Base-by-base conservation (phyloP, 2,888 invertebrate genomes). In the Pardosa pseudoannulata region DNA sequence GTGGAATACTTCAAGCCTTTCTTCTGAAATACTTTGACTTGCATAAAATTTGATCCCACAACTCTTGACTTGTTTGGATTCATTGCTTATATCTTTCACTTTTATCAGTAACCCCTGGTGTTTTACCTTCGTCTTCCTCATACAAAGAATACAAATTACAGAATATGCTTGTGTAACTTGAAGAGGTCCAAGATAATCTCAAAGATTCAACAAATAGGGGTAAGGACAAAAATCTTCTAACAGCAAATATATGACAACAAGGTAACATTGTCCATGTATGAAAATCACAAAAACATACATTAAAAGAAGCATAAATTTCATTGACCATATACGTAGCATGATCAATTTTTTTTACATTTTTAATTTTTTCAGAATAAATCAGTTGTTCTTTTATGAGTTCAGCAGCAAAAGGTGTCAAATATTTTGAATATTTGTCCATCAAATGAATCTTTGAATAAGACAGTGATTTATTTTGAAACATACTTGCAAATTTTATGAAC, bases 201-300 rank as follows among this genome's bases (percentile, higher is more conserved):
- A 76, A n/a, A 9, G 75, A 39, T 39, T 76, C 75, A 27, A 19
- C 56, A 75, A 62, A 82, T 11, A 82, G 46, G 11, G 75, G 75
- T 29, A 75, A 23, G 1, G 56, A 75, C 39, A 82, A 41, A 31
- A 36, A 32, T 56, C 32, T 82, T 64, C 82, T 39, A 13, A 75
- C 28, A 13, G 68, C 74, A 62, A 82, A 82, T 27, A 82, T 82
- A 62, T 82, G 82, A 56, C 64, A 62, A 39, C 82, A 82, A 29
- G 82, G 82, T 5, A 82, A 31, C 41, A 39, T 50, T 23, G 75
- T 36, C 27, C 41, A 32, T n/a, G 56, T 50, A 62, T 74, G 70
- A 64, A 82, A 75, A 39, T 64, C 64, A n/a, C 82, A 82, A 70
- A 70, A 82, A 29, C 82, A 82, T 28, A 50, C 27, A 67, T 23